Evolutionary conservation across 1,140 invertebrate genomes (phyloP).

Genomic region (Habropoda laboriosa): DNA sequence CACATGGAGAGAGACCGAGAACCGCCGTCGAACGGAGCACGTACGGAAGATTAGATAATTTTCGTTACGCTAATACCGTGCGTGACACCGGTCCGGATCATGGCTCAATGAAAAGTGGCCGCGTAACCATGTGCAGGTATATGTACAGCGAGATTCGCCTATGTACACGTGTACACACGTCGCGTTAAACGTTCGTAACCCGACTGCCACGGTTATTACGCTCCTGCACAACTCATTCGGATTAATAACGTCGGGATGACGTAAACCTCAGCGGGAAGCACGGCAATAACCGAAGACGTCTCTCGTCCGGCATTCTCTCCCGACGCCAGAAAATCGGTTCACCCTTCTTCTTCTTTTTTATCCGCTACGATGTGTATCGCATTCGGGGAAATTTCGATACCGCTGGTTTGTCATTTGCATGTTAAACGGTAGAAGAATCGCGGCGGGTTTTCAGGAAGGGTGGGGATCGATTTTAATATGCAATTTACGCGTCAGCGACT

Average conservation of each 20-base stretch:
- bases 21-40: conserved; percentile 37
- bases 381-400: neutral
- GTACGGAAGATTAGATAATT: conserved; percentile 60
- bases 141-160: neutral
- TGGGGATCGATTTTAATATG: neutral
- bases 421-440: neutral
- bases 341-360: too few species aligned
- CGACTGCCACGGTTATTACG: conserved; percentile 3
- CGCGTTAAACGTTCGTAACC: neutral
- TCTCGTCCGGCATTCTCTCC: neutral
- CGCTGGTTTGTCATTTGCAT: neutral
- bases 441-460: neutral
- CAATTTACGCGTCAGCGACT: neutral
- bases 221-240: conserved; percentile 14
- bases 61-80: conserved; percentile 43
- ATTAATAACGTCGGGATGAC: conserved; percentile 17
- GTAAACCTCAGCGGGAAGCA: neutral
- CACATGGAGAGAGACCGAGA: conserved; percentile 11
- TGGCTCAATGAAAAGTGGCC: conserved; percentile 27
- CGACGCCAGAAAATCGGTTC: neutral
- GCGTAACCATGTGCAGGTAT: conserved; percentile 3
- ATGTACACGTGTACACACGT: too few species aligned
- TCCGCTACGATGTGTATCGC: neutral
- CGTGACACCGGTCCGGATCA: conserved; percentile 31
- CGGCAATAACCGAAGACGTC: neutral